Evolutionary conservation across 2,797 vertebrate species (phyloP), one percentile per base, ranked within the genome.

Genomic region (Phataginus tetradactyla): DNA sequence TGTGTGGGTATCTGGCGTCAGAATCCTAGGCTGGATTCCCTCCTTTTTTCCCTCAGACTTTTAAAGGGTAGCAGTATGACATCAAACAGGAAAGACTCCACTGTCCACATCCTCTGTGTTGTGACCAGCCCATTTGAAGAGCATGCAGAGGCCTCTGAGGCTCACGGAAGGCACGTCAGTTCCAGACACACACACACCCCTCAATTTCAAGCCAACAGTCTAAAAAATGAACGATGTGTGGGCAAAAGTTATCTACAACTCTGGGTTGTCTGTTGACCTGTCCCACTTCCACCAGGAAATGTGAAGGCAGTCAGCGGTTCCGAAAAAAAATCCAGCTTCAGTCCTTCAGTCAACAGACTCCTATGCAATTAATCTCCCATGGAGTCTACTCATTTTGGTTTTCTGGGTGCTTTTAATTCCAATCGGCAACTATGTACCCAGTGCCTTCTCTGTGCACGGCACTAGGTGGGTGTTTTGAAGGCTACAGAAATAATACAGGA

Each of bases 21-120:
- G 84, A 96, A 91, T 97, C 95, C 55, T 96, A 89, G 53, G 96
- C 97, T 87, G 93, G 71, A 92, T 96, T 98, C 95, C 95, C 98
- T 98, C 95, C 98, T 96, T 98, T 97, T 85, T 85, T 83, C 92
- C 96, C 98, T 93, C 27, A 23, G 96, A 75, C 97, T 99, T 99
- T 98, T 99, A 99, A 98, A 99, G 98, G 97, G 96, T 95, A 97
- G 98, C 94, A 18, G 95, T 79, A 91, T 98, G 98, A 98, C 98
- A 98, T 98, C 98, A 99, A 98, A 98, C 98, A 98, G 98, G 98
- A 98, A 98, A 98, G 98, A 97, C 95, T 96, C 75, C 85, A 27
- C 96, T 97, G 97, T 98, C 98, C 98, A 98, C 98, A 98, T 98
- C 98, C 98, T 98, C 98, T 98, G 97, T 98, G 98, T 98, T 98